Conservation (phyloP, 2,797 vertebrate species). For the Hypotaenidia philippensis region DNA sequence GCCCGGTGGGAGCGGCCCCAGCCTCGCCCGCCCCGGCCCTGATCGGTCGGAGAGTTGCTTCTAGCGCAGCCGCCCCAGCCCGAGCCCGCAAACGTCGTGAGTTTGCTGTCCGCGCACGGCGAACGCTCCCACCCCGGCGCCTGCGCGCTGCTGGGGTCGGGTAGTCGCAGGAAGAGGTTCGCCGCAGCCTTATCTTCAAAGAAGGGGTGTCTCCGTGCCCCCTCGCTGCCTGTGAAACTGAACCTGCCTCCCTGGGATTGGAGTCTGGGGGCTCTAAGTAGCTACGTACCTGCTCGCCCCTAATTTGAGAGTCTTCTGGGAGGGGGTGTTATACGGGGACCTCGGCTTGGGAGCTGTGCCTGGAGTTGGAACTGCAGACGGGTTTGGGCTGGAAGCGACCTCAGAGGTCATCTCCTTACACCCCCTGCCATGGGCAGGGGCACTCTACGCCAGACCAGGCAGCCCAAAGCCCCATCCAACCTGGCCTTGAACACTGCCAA, state of each 20-base stretch:
- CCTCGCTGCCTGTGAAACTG: background rate
- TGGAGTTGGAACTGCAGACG: no score
- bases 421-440: no score
- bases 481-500: no score
- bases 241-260: background rate
- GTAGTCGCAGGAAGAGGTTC: background rate
- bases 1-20: rapidly evolving
- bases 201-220: no score
- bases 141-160: background rate
- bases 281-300: rapidly evolving
- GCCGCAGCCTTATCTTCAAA: background rate
- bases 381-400: no score
- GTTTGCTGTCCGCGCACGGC: no score
- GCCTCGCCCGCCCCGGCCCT: rapidly evolving
- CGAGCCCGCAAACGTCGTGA: background rate
- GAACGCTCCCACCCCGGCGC: no score
- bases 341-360: background rate
- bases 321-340: rapidly evolving
- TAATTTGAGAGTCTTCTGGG: rapidly evolving
- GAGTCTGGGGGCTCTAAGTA: no score
- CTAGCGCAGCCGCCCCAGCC: no score
- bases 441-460: no score
- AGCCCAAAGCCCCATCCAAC: no score
- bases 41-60: background rate
- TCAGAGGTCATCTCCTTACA: no score